Evolutionary conservation across 2,113 vertebrate species (phyloP), one percentile per base, ranked within the genome.

Genomic region (Amphiprion percula): DNA sequence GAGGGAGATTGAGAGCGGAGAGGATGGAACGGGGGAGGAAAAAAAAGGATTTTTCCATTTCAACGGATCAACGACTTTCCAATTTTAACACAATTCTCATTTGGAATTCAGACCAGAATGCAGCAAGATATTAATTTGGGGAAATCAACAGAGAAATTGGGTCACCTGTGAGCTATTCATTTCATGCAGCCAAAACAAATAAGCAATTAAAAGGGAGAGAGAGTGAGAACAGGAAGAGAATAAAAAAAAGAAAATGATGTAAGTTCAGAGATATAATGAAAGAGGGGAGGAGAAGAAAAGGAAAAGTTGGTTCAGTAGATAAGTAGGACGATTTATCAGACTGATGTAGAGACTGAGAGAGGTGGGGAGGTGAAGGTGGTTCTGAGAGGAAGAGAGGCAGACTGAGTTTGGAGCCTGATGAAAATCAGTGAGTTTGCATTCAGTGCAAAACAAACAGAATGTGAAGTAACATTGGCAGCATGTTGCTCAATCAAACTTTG

Each of bases 61-160:
- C 49, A 87, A 72, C 21, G 82, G 76, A 87, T 84, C 82, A 89
- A 78, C 69, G 58, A 84, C 75, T 88, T 83, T 91, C 76, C 85
- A 87, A 85, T 88, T 88, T 89, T 63, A 88, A 80, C 83, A 82
- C 76, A 85, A 68, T 75, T 81, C 76, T 90, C 87, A 89, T 92
- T 90, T 91, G 77, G 80, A 89, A 92, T 87, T 88, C 88, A 90
- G 68, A 70, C 26, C 11, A 19, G 69, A 80, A 87, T 77, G 80
- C 74, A 52, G 76, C 77, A 66, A 59, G 61, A 87, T 86, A 87
- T 89, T 91, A 83, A 89, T 91, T 90, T 86, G 69, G 66, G 78
- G 74, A 88, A 91, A 91, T 87, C 88, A 85, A 74, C 70, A 77
- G 82, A 87, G 68, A 90, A 92, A 91, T 83, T 82, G 72, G 84